These are phyloP conservation scores for Perca schrenkii DNA, from an alignment of 2,113 vertebrate species.

Conservation along the genomic window DNA sequence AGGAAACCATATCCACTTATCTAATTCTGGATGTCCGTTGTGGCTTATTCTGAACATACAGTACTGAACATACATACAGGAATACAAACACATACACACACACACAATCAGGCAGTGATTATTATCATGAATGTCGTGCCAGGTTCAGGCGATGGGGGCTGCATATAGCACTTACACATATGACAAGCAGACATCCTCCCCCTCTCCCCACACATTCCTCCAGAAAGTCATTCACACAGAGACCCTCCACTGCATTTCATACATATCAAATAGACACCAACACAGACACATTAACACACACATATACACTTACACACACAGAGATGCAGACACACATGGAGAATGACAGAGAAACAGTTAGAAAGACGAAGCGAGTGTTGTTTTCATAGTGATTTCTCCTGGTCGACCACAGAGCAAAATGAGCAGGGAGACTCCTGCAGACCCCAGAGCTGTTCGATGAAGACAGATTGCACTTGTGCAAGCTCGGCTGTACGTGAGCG, in stretches of 20 bases:
- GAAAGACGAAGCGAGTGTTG: slow-evolving; percentile 38
- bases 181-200: slow-evolving; percentile 72
- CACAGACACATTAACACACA: background rate
- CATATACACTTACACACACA: background rate
- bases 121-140: slow-evolving; percentile 62
- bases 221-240: slow-evolving; percentile 66
- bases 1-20: slow-evolving; percentile 32
- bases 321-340: slow-evolving; percentile 15
- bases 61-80: slow-evolving; percentile 4
- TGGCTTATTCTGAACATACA: slow-evolving; percentile 44
- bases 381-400: slow-evolving; percentile 63
- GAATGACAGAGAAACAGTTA: slow-evolving; percentile 14
- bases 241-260: slow-evolving; percentile 72
- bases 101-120: slow-evolving; percentile 64
- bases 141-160: slow-evolving; percentile 45
- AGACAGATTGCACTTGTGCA: slow-evolving; percentile 64
- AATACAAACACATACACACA: slow-evolving; percentile 12
- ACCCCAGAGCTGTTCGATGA: slow-evolving; percentile 49
- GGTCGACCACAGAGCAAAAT: slow-evolving; percentile 48
- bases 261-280: slow-evolving; percentile 67
- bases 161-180: slow-evolving; percentile 54
- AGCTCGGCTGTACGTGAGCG: slow-evolving; percentile 39
- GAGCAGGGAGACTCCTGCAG: slow-evolving; percentile 52
- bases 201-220: slow-evolving; percentile 60
- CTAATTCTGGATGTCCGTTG: slow-evolving; percentile 7